phyloP scores from a whole-genome alignment of 2,797 vertebrate species.

The Sparidentex hasta region DNA sequence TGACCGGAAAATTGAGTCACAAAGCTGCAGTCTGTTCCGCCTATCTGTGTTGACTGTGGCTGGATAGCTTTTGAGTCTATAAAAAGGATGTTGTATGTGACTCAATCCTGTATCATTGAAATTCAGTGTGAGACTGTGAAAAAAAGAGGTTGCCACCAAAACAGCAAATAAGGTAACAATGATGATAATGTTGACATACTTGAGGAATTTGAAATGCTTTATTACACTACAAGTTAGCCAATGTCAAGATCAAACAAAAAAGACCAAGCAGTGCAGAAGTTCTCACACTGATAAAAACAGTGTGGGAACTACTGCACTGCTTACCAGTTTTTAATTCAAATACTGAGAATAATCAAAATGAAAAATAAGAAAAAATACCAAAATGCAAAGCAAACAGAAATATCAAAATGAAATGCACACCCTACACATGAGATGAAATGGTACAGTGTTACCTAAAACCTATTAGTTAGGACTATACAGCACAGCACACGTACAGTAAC shows the following conservation, averaged over 20 bases:
- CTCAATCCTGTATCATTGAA: neutral
- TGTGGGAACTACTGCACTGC: neutral
- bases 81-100: neutral
- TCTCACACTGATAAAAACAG: neutral
- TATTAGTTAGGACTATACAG: neutral
- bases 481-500: neutral
- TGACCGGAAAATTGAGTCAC: too few relatives aligned
- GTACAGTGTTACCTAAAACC: too few relatives aligned
- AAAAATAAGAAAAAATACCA: neutral
- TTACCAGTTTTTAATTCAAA: neutral
- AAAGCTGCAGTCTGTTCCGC: neutral
- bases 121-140: neutral
- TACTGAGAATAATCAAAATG: accelerated
- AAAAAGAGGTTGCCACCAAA: neutral
- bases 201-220: neutral
- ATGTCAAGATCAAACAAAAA: neutral
- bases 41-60: neutral
- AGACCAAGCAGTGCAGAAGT: neutral
- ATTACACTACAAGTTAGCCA: neutral
- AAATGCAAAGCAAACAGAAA: neutral
- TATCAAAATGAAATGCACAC: neutral
- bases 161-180: neutral
- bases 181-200: neutral
- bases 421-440: neutral
- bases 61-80: neutral